Base-by-base conservation (phyloP, 2,113 vertebrate species). In the Colaptes auratus region DNA sequence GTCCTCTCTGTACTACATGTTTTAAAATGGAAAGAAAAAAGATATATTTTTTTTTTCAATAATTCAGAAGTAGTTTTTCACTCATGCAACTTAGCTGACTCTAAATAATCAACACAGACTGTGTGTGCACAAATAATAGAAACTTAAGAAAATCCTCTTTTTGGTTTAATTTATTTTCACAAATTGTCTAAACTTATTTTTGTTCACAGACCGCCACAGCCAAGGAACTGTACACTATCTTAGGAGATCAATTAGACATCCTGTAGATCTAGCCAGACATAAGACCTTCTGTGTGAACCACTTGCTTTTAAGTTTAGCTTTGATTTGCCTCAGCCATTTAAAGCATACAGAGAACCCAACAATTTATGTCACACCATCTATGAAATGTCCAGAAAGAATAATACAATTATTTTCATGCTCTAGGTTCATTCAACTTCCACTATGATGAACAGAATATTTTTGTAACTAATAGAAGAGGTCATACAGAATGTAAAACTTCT, bases 1-100 rank as follows among this genome's bases (percentile, higher is more conserved):
- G 93, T 92, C 67, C 87, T 92, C 93, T 94, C 95, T 84, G 91
- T 94, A 97, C 97, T 96, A 96, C 61, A 80, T 77, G 95, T 92
- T 88, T 97, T n/a, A 53, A 80, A 88, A 80, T 46, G 3, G 10
- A 74, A 87, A 66, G 31, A 69, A 2, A 9, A 52, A 24, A 52
- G 11, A 39, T 39, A 39, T 4, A 10, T 39, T 36, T 36, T 36
- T 36, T 36, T 39, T 39, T 39, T 36, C 12, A 52, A 17, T 85
- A 56, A 78, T 59, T 66, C 30, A 90, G 63, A 88, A 93, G 53
- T 69, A 86, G 15, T 53, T 95, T 95, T 86, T 50, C 59, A 56
- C 31, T 86, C 35, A 79, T 19, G 28, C 35, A 39, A 89, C 35
- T 67, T 55, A 67, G 24, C 35, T 76, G 64, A 64, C 69, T 66